Percentiles rank a stretch among this genome's conserved stretches.
phyloP scores from a whole-genome alignment of 2,113 vertebrate species.

The Labrus mixtus region DNA sequence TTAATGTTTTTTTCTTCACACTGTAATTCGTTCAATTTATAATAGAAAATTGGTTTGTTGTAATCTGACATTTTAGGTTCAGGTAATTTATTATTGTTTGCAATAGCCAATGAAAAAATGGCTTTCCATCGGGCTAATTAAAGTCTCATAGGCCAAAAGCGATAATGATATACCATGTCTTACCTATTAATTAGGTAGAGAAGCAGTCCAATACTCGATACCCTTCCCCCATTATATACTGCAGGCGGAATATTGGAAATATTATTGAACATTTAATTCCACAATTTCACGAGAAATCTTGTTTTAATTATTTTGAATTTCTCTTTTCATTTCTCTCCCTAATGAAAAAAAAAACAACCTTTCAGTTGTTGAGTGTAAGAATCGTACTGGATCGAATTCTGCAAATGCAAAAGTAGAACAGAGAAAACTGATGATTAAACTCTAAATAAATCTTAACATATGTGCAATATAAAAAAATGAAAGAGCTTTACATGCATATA shows the following conservation, averaged over 20 bases:
- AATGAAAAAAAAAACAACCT: too few species aligned
- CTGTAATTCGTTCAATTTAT: not conserved
- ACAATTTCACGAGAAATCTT: too few species aligned
- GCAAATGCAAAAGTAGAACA: too few species aligned
- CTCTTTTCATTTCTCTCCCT: too few species aligned
- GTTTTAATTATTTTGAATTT: too few species aligned
- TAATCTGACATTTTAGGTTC: not conserved
- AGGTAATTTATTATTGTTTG: not conserved
- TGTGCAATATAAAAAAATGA: too few species aligned
- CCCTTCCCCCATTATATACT: not conserved
- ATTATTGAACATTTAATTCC: too few species aligned
- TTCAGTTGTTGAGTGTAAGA: too few species aligned
- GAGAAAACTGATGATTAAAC: too few species aligned
- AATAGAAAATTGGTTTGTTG: not conserved
- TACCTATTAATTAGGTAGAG: not conserved
- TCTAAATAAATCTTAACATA: too few species aligned
- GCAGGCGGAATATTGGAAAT: not conserved
- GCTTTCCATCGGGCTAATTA: not conserved
- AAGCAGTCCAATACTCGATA: not conserved
- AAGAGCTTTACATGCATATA: too few species aligned
- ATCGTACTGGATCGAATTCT: too few species aligned
- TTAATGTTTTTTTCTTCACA: slow-evolving; percentile 11
- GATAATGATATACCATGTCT: not conserved
- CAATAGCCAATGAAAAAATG: not conserved
- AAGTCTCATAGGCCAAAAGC: not conserved